Evolutionary conservation across 2,888 invertebrate genomes (phyloP), one percentile per base, ranked within the genome.

Genomic region (Hypomecis punctinalis): DNA sequence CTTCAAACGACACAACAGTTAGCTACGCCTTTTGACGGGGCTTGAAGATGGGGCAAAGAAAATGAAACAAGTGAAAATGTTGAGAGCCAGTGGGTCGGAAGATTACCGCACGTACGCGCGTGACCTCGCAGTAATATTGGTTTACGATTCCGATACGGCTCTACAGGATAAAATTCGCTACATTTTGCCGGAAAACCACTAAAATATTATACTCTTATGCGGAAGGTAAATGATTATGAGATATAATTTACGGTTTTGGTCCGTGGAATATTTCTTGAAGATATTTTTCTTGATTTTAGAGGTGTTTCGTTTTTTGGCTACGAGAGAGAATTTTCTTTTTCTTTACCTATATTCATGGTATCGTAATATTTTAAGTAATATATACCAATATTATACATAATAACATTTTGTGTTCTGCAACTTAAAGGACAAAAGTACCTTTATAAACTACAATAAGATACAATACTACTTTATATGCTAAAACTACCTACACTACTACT

Each of bases 31-130:
- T 23, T 23, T 23, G 23, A 23, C 23, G 23, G 23, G 23, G 23
- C 3, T 23, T 23, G 23, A 23, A 23, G 3, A 23, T 2, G 23
- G 23, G 23, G 23, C 23, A 2, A 23, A 23, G 23, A 23, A 23
- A 23, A 23, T 23, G 23, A 23, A n/a, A 23, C 23, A 23, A 3
- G 23, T 23, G 23, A 13, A 39, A 51, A 23, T 1, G 23, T 40
- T 42, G 10, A 40, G 40, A 40, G 0, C 52, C 52, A 6, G 10
- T 33, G 52, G 0, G 6, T 6, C 77, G 78, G 80, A 76, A 74
- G 79, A 83, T 81, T 80, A 76, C 76, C 74, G 78, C 80, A 80
- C 80, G 82, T 81, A 77, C 74, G 70, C 62, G 67, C 69, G 73
- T 66, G 73, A 70, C 73, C 68, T 68, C 71, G 69, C 60, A 54